phyloP scores from a whole-genome alignment of 1,140 invertebrate species.

The Helicorthomorpha holstii region DNA sequence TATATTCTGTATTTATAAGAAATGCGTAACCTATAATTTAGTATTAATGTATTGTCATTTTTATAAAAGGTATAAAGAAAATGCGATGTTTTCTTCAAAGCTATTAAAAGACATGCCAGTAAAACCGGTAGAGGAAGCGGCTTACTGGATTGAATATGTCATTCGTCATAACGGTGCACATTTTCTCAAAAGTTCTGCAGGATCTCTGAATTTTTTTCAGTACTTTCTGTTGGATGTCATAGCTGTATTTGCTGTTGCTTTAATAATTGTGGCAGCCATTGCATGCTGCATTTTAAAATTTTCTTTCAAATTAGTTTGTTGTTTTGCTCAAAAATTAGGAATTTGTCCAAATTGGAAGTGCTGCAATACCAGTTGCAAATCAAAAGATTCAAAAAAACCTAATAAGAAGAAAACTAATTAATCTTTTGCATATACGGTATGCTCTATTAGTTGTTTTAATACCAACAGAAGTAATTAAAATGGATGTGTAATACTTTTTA shows the following conservation, averaged over 20 bases:
- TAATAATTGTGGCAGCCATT: not conserved
- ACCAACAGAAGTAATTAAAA: too few species aligned
- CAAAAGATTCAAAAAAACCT: too few species aligned
- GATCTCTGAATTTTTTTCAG: conserved; percentile 33
- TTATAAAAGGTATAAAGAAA: conserved; percentile 4
- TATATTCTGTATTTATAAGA: not conserved
- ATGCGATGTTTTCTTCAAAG: conserved; percentile 10
- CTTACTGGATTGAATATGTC: conserved; percentile 38
- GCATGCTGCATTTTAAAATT: not conserved
- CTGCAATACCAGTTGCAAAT: too few species aligned
- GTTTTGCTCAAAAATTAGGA: too few species aligned
- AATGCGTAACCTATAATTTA: not conserved
- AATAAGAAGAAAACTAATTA: too few species aligned
- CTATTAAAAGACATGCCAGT: conserved; percentile 33
- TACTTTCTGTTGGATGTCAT: conserved; percentile 40
- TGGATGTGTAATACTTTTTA: too few species aligned
- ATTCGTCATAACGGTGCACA: conserved; percentile 30
- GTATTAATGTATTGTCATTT: not conserved
- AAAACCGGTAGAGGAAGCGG: conserved; percentile 15
- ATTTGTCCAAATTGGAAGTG: too few species aligned
- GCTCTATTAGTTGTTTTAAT: too few species aligned
- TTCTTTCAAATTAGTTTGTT: not conserved
- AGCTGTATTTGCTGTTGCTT: not conserved
- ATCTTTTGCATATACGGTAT: too few species aligned
- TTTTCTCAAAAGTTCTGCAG: conserved; percentile 27